Evolutionary conservation across 2,113 vertebrate genomes (phyloP).

Genomic region (Delphinus delphis): DNA sequence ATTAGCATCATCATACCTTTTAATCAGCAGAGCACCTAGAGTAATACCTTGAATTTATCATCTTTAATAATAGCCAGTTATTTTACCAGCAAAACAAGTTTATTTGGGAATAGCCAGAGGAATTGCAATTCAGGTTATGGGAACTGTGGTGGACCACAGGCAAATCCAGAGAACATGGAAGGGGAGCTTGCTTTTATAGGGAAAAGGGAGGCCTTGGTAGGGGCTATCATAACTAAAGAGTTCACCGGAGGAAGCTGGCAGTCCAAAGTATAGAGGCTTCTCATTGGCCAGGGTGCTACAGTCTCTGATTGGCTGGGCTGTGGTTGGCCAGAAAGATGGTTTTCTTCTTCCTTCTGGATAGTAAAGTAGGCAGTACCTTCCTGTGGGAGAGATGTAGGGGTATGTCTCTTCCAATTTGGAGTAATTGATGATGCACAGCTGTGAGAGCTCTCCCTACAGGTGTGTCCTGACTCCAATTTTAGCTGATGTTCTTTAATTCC

Average conservation of each 20-base stretch:
- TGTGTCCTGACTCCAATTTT: background rate
- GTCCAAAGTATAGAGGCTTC: background rate
- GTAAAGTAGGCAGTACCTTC: background rate
- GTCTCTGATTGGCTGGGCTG: background rate
- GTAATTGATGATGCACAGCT: background rate
- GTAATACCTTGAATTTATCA: background rate
- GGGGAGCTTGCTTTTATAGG: too few species aligned
- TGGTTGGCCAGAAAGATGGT: background rate
- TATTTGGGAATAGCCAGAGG: background rate
- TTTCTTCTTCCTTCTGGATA: background rate
- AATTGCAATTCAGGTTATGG: background rate
- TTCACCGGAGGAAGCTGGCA: background rate
- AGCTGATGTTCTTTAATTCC: background rate
- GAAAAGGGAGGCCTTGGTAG: background rate
- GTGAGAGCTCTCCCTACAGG: background rate
- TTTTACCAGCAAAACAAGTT: background rate
- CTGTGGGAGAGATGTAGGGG: background rate
- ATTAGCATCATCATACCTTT: background rate
- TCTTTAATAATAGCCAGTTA: background rate
- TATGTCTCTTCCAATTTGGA: background rate
- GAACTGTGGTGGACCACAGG: background rate
- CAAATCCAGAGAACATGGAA: background rate
- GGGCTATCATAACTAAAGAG: background rate
- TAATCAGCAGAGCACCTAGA: constrained; percentile 1
- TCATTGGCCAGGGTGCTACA: background rate